phyloP scores from a whole-genome alignment of 2,797 vertebrate species.

The Neopelma chrysocephalum region DNA sequence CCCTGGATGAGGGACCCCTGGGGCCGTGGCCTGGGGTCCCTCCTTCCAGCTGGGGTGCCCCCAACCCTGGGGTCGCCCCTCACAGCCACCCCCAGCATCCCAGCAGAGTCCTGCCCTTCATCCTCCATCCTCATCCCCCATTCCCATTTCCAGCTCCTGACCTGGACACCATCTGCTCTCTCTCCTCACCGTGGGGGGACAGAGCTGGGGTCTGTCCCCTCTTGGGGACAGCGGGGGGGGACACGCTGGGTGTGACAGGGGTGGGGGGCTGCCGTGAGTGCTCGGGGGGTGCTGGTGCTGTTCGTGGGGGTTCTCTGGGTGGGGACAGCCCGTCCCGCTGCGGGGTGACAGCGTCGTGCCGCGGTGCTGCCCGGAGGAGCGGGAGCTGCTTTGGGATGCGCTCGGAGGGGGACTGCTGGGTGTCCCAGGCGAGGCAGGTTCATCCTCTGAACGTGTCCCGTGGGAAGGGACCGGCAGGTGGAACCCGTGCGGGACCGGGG shows the following conservation, averaged over 20 bases:
- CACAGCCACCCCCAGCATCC: background rate
- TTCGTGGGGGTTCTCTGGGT: fast-evolving
- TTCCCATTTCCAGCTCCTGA: background rate
- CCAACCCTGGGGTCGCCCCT: background rate
- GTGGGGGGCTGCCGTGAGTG: fast-evolving
- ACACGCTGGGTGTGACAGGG: fast-evolving
- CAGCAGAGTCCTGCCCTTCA: background rate
- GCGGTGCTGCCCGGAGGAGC: background rate
- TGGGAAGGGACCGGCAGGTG: background rate
- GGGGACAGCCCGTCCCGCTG: fast-evolving
- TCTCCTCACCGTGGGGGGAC: no score
- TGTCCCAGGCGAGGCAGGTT: background rate
- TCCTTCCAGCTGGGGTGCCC: background rate
- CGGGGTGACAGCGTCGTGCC: background rate
- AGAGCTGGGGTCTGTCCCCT: background rate
- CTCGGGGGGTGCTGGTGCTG: background rate
- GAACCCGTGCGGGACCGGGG: background rate
- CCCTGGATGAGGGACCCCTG: background rate
- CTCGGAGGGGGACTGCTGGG: background rate
- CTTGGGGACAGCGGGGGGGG: background rate
- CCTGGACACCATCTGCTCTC: background rate
- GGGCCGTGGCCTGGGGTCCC: background rate
- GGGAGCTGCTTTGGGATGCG: background rate
- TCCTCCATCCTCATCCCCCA: background rate
- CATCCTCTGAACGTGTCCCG: fast-evolving